phyloP scores from a whole-genome alignment of 1,140 invertebrate genomes.

The Zaprionus lachaisei region DNA sequence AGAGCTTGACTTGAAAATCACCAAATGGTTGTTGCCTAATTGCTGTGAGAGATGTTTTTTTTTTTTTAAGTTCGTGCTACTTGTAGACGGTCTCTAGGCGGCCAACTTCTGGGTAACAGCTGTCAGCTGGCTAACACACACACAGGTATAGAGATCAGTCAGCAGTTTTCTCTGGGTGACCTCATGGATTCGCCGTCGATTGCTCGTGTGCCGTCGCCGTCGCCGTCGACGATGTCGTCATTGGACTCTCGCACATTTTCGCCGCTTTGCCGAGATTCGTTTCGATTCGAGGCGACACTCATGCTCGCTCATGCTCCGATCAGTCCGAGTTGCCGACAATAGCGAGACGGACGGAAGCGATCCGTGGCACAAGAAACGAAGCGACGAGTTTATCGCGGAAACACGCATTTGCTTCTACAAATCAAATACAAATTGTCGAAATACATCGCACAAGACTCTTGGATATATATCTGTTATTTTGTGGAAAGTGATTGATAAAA shows the following conservation, averaged over 20 bases:
- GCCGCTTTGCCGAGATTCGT: not conserved
- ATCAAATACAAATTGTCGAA: not conserved
- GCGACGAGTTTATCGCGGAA: not conserved
- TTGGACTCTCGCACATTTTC: not conserved
- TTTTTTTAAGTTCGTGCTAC: not conserved
- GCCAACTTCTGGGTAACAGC: not conserved
- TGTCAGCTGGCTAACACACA: not conserved
- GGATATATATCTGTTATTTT: not conserved
- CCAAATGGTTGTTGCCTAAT: not conserved
- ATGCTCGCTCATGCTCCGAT: not conserved
- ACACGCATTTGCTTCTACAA: not conserved
- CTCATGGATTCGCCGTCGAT: slow-evolving; percentile 1
- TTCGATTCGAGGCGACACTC: not conserved
- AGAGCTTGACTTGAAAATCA: not conserved
- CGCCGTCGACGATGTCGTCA: not conserved
- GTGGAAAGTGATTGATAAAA: not conserved
- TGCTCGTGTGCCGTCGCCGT: not conserved
- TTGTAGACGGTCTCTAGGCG: not conserved
- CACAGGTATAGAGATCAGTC: not conserved
- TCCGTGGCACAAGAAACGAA: not conserved
- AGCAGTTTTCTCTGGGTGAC: slow-evolving; percentile 3
- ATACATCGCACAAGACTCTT: not conserved
- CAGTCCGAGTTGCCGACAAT: not conserved
- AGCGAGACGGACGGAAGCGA: slow-evolving; percentile 8
- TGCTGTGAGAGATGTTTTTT: not conserved